Percentiles rank a stretch among this genome's conserved stretches.
phyloP scores from a whole-genome alignment of 1,140 invertebrate genomes.

The Eriosoma lanigerum region DNA sequence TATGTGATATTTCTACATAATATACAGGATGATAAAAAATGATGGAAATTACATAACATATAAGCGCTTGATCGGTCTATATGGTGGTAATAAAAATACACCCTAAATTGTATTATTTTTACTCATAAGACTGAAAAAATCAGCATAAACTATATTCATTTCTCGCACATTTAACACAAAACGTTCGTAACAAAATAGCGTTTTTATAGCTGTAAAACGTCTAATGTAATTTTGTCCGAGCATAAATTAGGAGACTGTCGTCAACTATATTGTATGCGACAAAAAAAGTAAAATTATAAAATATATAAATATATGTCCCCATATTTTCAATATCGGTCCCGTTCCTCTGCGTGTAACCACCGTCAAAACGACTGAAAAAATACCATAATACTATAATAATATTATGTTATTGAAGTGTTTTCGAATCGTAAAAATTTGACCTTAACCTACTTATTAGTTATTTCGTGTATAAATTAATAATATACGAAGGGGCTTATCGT shows the following conservation, averaged over 20 bases:
- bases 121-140: not conserved
- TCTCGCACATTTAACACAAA: not conserved
- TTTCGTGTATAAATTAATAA: not conserved
- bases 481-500: not conserved
- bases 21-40: no score
- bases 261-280: not conserved
- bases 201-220: no score
- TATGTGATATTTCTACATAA: no score
- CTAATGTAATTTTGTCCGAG: slow-evolving; percentile 7
- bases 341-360: no score
- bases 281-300: slow-evolving; percentile 37
- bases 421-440: slow-evolving; percentile 15
- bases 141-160: not conserved
- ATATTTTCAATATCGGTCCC: no score
- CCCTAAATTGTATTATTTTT: slow-evolving; percentile 23
- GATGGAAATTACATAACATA: no score
- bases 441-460: not conserved
- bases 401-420: not conserved
- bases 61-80: not conserved
- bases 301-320: no score
- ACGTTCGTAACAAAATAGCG: not conserved
- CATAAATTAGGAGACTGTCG: not conserved
- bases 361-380: no score
- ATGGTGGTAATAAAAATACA: slow-evolving; percentile 19
- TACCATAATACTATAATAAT: no score